Evolutionary conservation across 2,888 invertebrate genomes (phyloP).

Genomic region (Sphaerophoria rueppellii): DNA sequence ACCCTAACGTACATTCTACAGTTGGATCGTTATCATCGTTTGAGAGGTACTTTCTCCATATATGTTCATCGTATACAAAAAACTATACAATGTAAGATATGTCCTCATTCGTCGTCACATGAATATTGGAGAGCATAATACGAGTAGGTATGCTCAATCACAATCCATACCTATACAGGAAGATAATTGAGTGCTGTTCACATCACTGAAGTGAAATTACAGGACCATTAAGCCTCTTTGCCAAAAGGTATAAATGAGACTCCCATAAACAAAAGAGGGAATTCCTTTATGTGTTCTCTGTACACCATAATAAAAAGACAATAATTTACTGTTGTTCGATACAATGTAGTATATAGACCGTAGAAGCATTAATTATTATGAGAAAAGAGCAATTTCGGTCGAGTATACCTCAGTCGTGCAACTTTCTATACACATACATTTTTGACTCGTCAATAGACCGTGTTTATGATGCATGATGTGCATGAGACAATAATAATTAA

Average conservation of each 20-base stretch:
- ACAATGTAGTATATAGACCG: conserved; percentile 4
- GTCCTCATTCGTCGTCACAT: background rate
- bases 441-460: background rate
- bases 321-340: conserved; percentile 42
- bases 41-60: background rate
- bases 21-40: background rate
- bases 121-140: conserved; percentile 41
- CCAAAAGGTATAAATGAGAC: background rate
- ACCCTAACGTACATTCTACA: conserved; percentile 22
- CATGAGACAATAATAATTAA: background rate
- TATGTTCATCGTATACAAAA: background rate
- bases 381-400: too few species aligned
- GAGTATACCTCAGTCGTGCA: too few species aligned
- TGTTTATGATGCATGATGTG: background rate
- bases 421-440: too few species aligned
- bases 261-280: background rate
- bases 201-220: conserved; percentile 50
- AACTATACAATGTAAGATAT: background rate
- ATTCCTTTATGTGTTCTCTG: background rate
- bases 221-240: conserved; percentile 30
- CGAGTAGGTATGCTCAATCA: conserved; percentile 41
- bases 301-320: background rate
- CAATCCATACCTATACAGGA: conserved; percentile 50
- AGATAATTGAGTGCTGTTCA: conserved; percentile 50
- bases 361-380: background rate